Evolutionary conservation across 1,140 invertebrate genomes (phyloP), one percentile per base, ranked within the genome.

Genomic region (Habropoda laboriosa): DNA sequence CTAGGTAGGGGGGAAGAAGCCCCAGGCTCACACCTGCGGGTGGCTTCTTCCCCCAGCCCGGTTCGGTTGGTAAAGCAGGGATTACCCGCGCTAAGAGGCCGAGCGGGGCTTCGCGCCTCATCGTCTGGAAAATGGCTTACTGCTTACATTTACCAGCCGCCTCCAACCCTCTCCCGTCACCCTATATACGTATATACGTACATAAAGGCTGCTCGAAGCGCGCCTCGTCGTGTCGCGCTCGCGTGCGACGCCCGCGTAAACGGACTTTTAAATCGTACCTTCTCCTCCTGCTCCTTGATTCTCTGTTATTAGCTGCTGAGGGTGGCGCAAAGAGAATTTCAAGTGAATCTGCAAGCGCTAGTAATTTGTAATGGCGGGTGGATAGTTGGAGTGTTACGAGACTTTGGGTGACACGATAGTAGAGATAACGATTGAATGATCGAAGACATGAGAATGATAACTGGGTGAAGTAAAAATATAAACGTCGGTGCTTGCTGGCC

Each of bases 41-140:
- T 90, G 91, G 91, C 91, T 92, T 92, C 91, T 71, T 87, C 85
- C 74, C 77, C 53, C 42, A 45, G 42, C 12, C n/a, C 71, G 82
- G 87, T 72, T 81, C 86, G 89, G 86, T 89, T 91, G 85, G 90
- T 89, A 88, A 92, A 86, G 90, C 90, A 90, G 90, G 91, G 92
- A 93, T 93, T 93, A 93, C 88, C 85, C 82, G 68, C 82, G 88
- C 89, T 91, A 92, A 92, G 90, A 92, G 89, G 89, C 88, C 86
- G 86, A 87, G 86, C 85, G 81, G 91, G 92, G 92, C 92, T 93
- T 93, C 92, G 91, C 92, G 92, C 90, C 90, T 93, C 92, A 93
- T 93, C 92, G 92, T 93, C 92, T 93, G 92, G 92, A 93, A 93
- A 93, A 93, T 93, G 90, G 92, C 92, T 93, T 93, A 93, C 91